Conservation (phyloP, 2,113 vertebrate species). For the Halcyon senegalensis region DNA sequence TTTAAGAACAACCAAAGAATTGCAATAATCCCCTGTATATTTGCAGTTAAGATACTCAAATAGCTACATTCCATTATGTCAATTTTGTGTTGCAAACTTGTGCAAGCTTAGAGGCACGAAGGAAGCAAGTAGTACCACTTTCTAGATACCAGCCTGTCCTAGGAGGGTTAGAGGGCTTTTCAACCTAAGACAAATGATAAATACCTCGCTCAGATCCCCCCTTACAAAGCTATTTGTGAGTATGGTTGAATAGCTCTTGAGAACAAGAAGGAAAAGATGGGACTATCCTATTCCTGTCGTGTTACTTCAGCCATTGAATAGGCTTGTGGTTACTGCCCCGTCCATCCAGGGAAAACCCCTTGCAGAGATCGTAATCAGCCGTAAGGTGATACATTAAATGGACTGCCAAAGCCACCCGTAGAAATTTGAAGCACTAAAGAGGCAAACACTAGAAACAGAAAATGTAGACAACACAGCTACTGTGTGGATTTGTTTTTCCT, state of each 20-base stretch:
- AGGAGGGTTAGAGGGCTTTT: neutral
- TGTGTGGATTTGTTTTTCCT: slow-evolving; percentile 23
- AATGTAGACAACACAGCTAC: neutral
- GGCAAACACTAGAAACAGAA: neutral
- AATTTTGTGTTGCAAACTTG: neutral
- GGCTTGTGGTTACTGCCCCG: neutral
- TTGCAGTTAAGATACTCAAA: neutral
- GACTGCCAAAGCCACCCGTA: neutral
- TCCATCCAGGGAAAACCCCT: neutral
- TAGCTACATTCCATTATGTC: neutral
- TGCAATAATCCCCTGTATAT: neutral
- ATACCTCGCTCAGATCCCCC: neutral
- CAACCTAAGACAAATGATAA: neutral
- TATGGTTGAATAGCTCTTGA: neutral
- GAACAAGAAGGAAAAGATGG: neutral
- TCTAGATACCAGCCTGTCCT: neutral
- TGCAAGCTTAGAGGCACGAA: neutral
- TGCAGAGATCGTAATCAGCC: neutral
- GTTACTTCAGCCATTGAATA: neutral
- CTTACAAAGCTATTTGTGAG: neutral
- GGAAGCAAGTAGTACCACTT: neutral
- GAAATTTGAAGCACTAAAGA: neutral
- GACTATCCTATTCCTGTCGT: neutral
- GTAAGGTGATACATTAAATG: slow-evolving; percentile 26
- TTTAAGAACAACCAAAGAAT: neutral